phyloP scores from a whole-genome alignment of 1,140 invertebrate species.

The Polyergus mexicanus region DNA sequence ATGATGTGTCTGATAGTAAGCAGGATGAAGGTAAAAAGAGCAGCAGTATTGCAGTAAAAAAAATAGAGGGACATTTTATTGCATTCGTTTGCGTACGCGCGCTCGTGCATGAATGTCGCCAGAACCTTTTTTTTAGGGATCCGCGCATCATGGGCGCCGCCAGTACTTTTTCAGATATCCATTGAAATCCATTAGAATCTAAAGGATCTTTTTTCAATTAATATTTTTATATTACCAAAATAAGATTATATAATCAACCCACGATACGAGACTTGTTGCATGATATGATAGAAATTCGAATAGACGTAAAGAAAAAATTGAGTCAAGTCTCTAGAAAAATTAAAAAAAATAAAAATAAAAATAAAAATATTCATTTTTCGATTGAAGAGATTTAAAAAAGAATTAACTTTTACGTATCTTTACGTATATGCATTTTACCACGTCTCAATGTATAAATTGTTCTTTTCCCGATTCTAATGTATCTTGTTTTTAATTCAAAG shows the following conservation, averaged over 20 bases:
- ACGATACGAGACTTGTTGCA: no score
- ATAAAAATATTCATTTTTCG: conserved; percentile 27
- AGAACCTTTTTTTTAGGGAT: conserved; percentile 14
- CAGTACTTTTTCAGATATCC: conserved; percentile 27
- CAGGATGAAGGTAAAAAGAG: neutral
- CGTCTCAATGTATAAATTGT: neutral
- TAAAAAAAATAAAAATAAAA: neutral
- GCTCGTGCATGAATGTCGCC: neutral
- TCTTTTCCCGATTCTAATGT: neutral
- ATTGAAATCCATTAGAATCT: conserved; percentile 11
- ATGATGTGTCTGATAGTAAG: neutral
- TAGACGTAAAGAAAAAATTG: neutral
- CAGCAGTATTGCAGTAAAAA: neutral
- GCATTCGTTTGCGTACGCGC: conserved; percentile 18
- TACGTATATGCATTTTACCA: neutral
- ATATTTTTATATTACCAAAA: conserved; percentile 3
- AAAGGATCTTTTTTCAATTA: neutral
- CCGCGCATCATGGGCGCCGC: conserved; percentile 13
- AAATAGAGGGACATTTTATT: conserved; percentile 44
- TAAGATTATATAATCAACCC: neutral
- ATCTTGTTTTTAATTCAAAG: neutral
- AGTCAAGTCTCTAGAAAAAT: neutral
- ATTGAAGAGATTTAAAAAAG: neutral
- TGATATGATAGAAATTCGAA: neutral
- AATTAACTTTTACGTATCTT: neutral